These are phyloP conservation scores for Dinocampus coccinellae DNA, from an alignment of 2,888 invertebrate genomes.

Conservation along the genomic window DNA sequence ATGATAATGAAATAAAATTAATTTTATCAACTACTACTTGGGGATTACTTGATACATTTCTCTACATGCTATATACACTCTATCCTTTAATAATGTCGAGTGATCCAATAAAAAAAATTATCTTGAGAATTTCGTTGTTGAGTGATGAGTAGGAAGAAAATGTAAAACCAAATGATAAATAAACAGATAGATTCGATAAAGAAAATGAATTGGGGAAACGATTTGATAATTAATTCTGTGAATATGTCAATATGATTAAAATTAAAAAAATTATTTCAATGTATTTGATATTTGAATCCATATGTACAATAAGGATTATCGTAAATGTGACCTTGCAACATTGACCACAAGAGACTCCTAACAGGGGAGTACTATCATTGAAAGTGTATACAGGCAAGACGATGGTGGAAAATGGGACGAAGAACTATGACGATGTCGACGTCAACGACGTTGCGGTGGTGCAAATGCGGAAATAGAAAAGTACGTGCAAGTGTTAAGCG, in stretches of 20 bases:
- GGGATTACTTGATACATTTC: neutral
- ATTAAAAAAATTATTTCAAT: too few species aligned
- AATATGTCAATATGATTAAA: too few species aligned
- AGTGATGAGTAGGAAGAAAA: too few species aligned
- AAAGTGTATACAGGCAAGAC: neutral
- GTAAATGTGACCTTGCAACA: slow-evolving; percentile 11
- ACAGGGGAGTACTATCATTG: neutral
- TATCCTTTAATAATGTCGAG: too few species aligned
- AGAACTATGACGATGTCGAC: slow-evolving; percentile 13
- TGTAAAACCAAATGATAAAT: too few species aligned
- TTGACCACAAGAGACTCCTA: slow-evolving; percentile 20
- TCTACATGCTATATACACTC: too few species aligned
- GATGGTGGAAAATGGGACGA: neutral
- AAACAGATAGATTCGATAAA: neutral
- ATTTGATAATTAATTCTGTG: neutral
- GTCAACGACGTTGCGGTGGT: neutral
- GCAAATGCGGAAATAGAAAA: neutral
- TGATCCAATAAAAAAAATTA: too few species aligned
- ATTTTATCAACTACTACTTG: neutral
- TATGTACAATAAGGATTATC: neutral
- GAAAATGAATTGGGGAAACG: too few species aligned
- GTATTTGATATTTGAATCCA: too few species aligned
- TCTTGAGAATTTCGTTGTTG: too few species aligned
- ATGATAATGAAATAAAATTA: neutral
- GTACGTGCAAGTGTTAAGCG: slow-evolving; percentile 6